Evolutionary conservation across 2,797 vertebrate genomes (phyloP), one percentile per base, ranked within the genome.

Genomic region (Mastacembelus armatus): DNA sequence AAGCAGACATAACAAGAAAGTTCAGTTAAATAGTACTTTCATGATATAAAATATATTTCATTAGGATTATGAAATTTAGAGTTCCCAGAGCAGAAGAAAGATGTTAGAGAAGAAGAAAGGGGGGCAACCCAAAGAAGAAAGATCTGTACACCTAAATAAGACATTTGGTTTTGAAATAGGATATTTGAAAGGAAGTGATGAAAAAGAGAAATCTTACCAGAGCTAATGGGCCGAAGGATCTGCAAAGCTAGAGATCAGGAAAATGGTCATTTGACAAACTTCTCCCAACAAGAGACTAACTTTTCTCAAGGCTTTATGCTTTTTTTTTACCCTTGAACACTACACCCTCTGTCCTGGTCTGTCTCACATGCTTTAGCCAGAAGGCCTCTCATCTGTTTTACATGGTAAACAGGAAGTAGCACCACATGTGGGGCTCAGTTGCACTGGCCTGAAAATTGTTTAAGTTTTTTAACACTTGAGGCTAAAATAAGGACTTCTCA

Each of bases 301-400:
- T 75, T 81, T 85, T 89, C 80, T 83, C 87, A 85, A 73, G 55
- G 63, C 55, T 79, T 64, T 65, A 63, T 68, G 75, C 50, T 84
- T 72, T 81, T 65, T 79, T 71, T 89, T 51, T 71, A 66, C 52
- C 38, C 10, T 16, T 73, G 74, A 90, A 90, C 90, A 91, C 87
- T 69, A 43, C 61, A 52, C 74, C 69, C 80, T 87, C 86, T 92
- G 88, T 92, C 79, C 67, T 64, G 77, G 68, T 81, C 60, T 40
- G 52, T 83, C 89, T 91, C 88, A 91, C 90, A 91, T 92, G 84
- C 81, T 86, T 78, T 71, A 68, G 84, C 87, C 78, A 82, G 68
- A 86, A 85, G 88, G 67, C 71, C 65, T 66, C 74, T 91, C 84
- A 86, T 93, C 84, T 77, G 86, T 89, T 85, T 87, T 89, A 91